These are phyloP conservation scores for Otis tarda DNA, from an alignment of 2,113 vertebrate species.

Conservation along the genomic window DNA sequence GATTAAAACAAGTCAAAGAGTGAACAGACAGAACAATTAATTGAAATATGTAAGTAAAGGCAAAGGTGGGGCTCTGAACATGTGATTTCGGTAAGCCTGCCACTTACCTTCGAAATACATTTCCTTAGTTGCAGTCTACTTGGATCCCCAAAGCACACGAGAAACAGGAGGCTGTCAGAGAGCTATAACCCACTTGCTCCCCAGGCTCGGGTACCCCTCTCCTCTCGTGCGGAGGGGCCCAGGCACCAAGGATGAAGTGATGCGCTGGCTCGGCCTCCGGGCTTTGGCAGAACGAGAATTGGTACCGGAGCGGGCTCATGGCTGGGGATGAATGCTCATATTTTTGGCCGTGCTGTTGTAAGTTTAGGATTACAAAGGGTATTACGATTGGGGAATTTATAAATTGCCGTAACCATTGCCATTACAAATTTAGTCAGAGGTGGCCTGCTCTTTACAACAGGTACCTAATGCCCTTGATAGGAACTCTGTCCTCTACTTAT, in stretches of 20 bases:
- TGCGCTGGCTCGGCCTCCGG: fast-evolving
- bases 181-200: background rate
- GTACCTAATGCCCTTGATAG: constrained; percentile 25
- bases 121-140: background rate
- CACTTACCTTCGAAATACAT: background rate
- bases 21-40: constrained; percentile 13
- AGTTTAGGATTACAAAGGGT: background rate
- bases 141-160: background rate
- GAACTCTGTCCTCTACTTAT: constrained; percentile 39
- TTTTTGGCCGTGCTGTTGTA: background rate
- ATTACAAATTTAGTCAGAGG: background rate
- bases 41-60: constrained; percentile 41
- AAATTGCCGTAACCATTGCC: background rate
- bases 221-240: fast-evolving
- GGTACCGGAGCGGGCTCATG: background rate
- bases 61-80: constrained; percentile 6
- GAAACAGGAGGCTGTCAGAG: background rate
- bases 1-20: constrained; percentile 37
- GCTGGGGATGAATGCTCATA: background rate
- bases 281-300: background rate
- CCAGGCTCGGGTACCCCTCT: fast-evolving
- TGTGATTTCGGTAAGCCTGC: background rate
- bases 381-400: background rate
- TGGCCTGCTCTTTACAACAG: background rate
- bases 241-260: background rate